These are phyloP conservation scores for Drosophila tsacasi DNA, from an alignment of 1,140 invertebrate genomes.

Conservation along the genomic window DNA sequence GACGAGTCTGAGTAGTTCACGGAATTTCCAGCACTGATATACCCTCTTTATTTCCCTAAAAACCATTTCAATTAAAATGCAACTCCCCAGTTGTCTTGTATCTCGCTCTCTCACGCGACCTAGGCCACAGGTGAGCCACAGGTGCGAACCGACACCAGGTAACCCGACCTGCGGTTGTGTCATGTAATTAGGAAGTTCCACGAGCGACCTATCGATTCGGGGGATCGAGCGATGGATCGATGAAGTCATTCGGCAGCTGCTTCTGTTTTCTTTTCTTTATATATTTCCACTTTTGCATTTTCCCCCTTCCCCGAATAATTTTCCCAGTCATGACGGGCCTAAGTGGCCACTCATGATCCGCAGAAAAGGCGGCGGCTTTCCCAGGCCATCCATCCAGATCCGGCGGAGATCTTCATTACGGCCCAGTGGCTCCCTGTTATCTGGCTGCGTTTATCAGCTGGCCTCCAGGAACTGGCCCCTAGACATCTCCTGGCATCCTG, in stretches of 20 bases:
- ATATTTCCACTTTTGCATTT: not conserved
- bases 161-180: conserved; percentile 70
- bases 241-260: conserved; percentile 60
- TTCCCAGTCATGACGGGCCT: conserved; percentile 39
- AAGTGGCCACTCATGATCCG: conserved; percentile 67
- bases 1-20: too few species aligned
- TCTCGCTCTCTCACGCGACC: conserved; percentile 1
- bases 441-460: conserved; percentile 22
- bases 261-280: conserved; percentile 11
- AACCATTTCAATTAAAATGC: conserved; percentile 81
- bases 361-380: conserved; percentile 54
- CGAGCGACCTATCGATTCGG: conserved; percentile 29
- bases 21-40: not conserved
- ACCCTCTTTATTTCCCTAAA: not conserved
- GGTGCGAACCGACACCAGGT: conserved; percentile 44
- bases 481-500: not conserved
- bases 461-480: conserved; percentile 26
- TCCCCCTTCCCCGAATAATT: not conserved
- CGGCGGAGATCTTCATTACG: conserved; percentile 47
- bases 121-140: conserved; percentile 41
- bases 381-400: conserved; percentile 60
- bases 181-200: conserved; percentile 80
- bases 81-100: conserved; percentile 6
- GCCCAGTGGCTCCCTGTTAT: conserved; percentile 44
- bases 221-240: conserved; percentile 34